These are phyloP conservation scores for Drosophila prolongata DNA, from an alignment of 2,888 invertebrate genomes.

Conservation along the genomic window DNA sequence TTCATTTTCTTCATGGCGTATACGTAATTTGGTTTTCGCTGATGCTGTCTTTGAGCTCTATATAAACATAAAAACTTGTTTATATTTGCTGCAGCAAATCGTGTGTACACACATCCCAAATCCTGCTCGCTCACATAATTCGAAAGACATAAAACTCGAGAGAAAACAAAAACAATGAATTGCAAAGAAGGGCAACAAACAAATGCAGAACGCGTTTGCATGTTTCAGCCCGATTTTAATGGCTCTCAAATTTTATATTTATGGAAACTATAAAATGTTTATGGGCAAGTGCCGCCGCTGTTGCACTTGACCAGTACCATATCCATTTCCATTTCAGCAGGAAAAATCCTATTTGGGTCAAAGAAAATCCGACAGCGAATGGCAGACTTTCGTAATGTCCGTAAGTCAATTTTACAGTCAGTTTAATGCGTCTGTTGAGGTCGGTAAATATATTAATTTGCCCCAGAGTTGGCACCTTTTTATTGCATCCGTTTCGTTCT, in stretches of 20 bases:
- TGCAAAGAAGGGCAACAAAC: slow-evolving; percentile 39
- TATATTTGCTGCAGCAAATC: slow-evolving; percentile 62
- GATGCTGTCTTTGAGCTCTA: slow-evolving; percentile 50
- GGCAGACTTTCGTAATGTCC: slow-evolving; percentile 7
- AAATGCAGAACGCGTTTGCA: slow-evolving; percentile 52
- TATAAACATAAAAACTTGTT: slow-evolving; percentile 66
- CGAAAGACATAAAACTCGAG: slow-evolving; percentile 32
- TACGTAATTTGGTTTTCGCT: slow-evolving; percentile 42
- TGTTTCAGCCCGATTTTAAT: slow-evolving; percentile 25
- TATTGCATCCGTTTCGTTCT: slow-evolving; percentile 50
- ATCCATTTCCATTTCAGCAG: background rate
- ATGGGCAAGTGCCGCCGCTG: slow-evolving; percentile 34
- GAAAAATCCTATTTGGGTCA: slow-evolving; percentile 28
- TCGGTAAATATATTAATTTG: slow-evolving; percentile 44
- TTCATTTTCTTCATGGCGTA: slow-evolving; percentile 50
- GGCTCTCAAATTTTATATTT: slow-evolving; percentile 64
- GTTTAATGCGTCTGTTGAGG: slow-evolving; percentile 8
- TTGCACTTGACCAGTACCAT: slow-evolving; percentile 25
- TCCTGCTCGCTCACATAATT: slow-evolving; percentile 18
- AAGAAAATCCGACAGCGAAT: slow-evolving; percentile 1
- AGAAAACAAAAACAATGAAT: background rate
- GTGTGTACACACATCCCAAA: slow-evolving; percentile 18
- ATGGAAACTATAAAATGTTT: slow-evolving; percentile 72
- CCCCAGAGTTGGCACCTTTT: slow-evolving; percentile 48
- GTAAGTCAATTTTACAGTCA: slow-evolving; percentile 46